Evolutionary conservation across 2,113 vertebrate genomes (phyloP), one percentile per base, ranked within the genome.

Genomic region (Ranitomeya imitator): DNA sequence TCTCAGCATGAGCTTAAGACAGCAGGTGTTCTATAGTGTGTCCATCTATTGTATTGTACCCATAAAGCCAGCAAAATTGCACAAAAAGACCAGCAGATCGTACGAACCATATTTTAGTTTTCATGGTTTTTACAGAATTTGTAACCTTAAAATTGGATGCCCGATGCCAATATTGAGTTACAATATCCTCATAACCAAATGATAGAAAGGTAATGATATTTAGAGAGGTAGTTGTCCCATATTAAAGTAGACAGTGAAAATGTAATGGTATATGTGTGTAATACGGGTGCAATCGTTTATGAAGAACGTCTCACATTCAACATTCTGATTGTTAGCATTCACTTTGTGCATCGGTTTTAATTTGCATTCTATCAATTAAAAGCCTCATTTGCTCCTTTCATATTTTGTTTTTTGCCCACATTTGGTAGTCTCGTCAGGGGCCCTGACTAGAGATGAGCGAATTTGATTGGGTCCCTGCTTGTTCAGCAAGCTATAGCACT

Each of bases 1-100:
- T 81, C 57, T 37, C 23, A 37, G 79, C 12, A 60, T 81, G 79
- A 65, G 67, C 21, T 67, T 31, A 54, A 85, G 73, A 85, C 83
- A 74, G 83, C 83, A 45, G 83, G 55, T 76, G 54, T 85, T 76
- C 69, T 21, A n/a, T n/a, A 85, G 14, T 23, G 0, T 37, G 26
- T 74, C 26, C 19, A 60, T 73, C 21, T 15, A 85, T 85, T 63
- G 26, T 18, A 65, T 65, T 12, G 55, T 9, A 13, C 31, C 18
- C 37, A 69, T 83, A 83, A 83, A 83, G 55, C 13, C 21, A 10
- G 57, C 52, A 57, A 23, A 55, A 55, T 6, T 76, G 73, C 54
- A 80, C 13, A 57, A 80, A 80, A 31, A 11, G 54, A 52, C 26
- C 69, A n/a, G 19, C 31, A 45, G 59, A 65, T 65, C n/a, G 6